A percentile compares a stretch with the other conserved stretches of the same genome.
Conservation (phyloP, 64 coral and sea anemone genomes). For the Porites australiensis region DNA sequence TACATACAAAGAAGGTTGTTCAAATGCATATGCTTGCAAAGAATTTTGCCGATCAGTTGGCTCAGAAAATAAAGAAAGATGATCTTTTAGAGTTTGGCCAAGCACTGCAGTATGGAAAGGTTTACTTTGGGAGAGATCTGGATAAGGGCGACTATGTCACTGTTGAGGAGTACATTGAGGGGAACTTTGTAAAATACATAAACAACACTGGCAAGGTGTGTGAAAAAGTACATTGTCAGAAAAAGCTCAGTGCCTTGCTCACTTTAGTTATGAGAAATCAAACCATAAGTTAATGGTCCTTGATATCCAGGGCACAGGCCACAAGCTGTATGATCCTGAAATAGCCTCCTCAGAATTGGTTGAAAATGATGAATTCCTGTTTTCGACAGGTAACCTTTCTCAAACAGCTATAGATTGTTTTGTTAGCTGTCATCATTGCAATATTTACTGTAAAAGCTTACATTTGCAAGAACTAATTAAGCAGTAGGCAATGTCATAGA, state of each 20-base stretch:
- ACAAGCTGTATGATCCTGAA: slow-evolving; percentile 82
- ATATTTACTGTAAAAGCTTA: slow-evolving; percentile 57
- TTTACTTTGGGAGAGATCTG: slow-evolving; percentile 36
- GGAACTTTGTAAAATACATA: slow-evolving; percentile 65
- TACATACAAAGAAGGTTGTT: slow-evolving; percentile 73
- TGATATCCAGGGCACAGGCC: slow-evolving; percentile 70
- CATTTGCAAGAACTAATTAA: slow-evolving; percentile 3
- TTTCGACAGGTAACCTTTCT: slow-evolving; percentile 77
- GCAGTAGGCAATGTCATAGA: too few relatives aligned
- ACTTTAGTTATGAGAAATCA: slow-evolving; percentile 77
- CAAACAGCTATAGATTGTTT: slow-evolving; percentile 63
- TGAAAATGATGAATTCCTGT: too few relatives aligned
- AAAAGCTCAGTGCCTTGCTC: slow-evolving; percentile 63
- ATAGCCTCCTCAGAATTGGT: too few relatives aligned
- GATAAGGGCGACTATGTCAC: slow-evolving; percentile 54
- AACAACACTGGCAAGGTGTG: slow-evolving; percentile 65
- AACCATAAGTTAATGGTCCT: slow-evolving; percentile 64
- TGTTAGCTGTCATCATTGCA: slow-evolving; percentile 54
- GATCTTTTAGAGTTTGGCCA: slow-evolving; percentile 62
- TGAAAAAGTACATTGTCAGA: slow-evolving; percentile 32
- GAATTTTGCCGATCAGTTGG: slow-evolving; percentile 74
- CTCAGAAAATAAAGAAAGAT: slow-evolving; percentile 53
- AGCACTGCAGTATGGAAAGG: too few relatives aligned
- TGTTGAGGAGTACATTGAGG: slow-evolving; percentile 63
- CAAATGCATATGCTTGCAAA: slow-evolving; percentile 69